phyloP scores from a whole-genome alignment of 2,797 vertebrate species.

The Somateria mollissima region DNA sequence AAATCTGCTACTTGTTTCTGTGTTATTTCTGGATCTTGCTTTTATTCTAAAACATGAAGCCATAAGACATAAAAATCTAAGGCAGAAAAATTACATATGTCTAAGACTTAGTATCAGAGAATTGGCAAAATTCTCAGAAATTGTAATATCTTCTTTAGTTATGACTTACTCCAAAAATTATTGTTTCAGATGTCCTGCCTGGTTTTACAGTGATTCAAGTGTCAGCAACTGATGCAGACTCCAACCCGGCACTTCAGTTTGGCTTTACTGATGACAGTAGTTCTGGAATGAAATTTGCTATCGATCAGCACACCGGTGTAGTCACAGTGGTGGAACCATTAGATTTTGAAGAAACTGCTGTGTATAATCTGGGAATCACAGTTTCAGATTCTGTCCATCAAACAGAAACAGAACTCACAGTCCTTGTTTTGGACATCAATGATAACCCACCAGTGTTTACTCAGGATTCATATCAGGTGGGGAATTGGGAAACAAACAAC shows the following conservation, averaged over 20 bases:
- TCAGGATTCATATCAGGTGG: constrained; percentile 89
- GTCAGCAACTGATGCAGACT: constrained; percentile 86
- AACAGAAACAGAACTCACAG: constrained; percentile 79
- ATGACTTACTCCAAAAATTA: constrained; percentile 46
- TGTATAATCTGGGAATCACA: constrained; percentile 78
- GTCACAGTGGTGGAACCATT: constrained; percentile 81
- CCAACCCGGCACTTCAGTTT: constrained; percentile 85
- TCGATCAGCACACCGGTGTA: constrained; percentile 83
- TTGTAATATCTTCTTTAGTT: not conserved
- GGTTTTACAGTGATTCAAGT: constrained; percentile 86
- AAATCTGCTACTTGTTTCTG: not conserved
- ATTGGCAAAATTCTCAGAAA: not conserved
- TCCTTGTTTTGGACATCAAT: constrained; percentile 88
- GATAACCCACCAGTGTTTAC: constrained; percentile 91
- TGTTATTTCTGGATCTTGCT: not conserved
- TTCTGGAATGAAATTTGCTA: constrained; percentile 81
- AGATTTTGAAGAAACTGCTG: constrained; percentile 86
- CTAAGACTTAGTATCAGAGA: not conserved
- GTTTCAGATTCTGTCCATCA: constrained; percentile 88
- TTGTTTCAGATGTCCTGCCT: constrained; percentile 83
- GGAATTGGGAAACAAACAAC: not conserved
- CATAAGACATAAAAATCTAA: not conserved
- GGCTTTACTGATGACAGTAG: constrained; percentile 79
- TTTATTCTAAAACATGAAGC: not conserved
- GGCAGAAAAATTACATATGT: not conserved